Percentiles rank a stretch among this genome's conserved stretches.
phyloP scores from a whole-genome alignment of 2,888 invertebrate genomes.

The Luperina testacea region DNA sequence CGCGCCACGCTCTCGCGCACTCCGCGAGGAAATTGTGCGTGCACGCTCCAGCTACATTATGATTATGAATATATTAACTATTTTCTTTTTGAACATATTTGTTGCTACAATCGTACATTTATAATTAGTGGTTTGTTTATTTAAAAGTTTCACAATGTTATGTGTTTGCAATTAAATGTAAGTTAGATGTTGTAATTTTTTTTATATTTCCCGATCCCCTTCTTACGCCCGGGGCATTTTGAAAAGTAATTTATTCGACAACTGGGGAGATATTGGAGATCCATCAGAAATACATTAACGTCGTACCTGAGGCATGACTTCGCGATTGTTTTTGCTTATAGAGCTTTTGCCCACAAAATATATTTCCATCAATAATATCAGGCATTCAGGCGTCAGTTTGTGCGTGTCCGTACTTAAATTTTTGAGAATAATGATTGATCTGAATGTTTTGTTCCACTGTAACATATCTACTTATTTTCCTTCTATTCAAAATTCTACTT shows the following conservation, averaged over 20 bases:
- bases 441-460: slow-evolving; percentile 12
- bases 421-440: slow-evolving; percentile 18
- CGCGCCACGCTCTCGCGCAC: slow-evolving; percentile 88
- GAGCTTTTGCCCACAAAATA: slow-evolving; percentile 64
- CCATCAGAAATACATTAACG: slow-evolving; percentile 90
- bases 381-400: slow-evolving; percentile 6
- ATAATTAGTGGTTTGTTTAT: slow-evolving; percentile 53
- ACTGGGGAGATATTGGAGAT: slow-evolving; percentile 83
- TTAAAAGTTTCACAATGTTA: slow-evolving; percentile 36
- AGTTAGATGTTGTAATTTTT: slow-evolving; percentile 42
- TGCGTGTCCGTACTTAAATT: slow-evolving; percentile 13
- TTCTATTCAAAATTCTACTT: slow-evolving; percentile 24
- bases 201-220: slow-evolving; percentile 45
- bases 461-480: background rate
- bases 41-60: slow-evolving; percentile 72
- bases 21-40: slow-evolving; percentile 86
- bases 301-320: slow-evolving; percentile 74
- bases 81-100: slow-evolving; percentile 71
- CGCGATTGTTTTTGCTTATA: slow-evolving; percentile 77
- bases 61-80: slow-evolving; percentile 79
- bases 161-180: slow-evolving; percentile 34
- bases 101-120: slow-evolving; percentile 45
- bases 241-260: slow-evolving; percentile 82
- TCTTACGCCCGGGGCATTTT: slow-evolving; percentile 59
- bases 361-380: slow-evolving; percentile 58